Conservation (phyloP, 2,797 vertebrate genomes). For the Poecile montanus region DNA sequence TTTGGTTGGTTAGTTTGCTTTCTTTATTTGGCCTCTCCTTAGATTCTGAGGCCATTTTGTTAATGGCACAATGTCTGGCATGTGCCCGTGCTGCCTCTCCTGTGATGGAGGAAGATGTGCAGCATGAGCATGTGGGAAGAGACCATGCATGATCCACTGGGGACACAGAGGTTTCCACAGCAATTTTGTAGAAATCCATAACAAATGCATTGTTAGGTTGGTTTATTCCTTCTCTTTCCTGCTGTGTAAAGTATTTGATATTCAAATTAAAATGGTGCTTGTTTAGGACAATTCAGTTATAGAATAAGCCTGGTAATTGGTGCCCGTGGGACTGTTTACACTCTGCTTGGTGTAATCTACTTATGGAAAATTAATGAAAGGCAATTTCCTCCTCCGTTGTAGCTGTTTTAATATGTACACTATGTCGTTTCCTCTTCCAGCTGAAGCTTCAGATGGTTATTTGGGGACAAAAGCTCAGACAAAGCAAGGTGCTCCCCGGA, state of each 20-base stretch:
- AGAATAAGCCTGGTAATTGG: conserved; percentile 68
- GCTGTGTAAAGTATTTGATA: conserved; percentile 64
- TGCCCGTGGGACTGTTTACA: conserved; percentile 70
- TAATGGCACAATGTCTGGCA: not conserved
- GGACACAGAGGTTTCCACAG: conserved; percentile 16
- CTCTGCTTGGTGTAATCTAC: conserved; percentile 69
- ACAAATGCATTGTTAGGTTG: conserved; percentile 57
- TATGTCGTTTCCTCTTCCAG: conserved; percentile 12
- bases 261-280: conserved; percentile 68
- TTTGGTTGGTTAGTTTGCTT: not conserved
- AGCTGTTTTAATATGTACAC: conserved; percentile 42
- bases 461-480: not conserved
- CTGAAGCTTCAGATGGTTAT: conserved; percentile 9
- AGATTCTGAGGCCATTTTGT: not conserved
- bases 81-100: not conserved
- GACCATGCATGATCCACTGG: not conserved
- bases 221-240: conserved; percentile 38
- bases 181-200: conserved; percentile 35
- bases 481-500: not conserved
- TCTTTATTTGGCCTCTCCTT: not conserved
- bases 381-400: conserved; percentile 34
- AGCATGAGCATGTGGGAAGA: not conserved
- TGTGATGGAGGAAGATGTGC: not conserved
- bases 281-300: conserved; percentile 69
- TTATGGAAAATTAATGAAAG: conserved; percentile 73